phyloP scores from a whole-genome alignment of 2,797 vertebrate genomes.

The Hippocampus kuda region DNA sequence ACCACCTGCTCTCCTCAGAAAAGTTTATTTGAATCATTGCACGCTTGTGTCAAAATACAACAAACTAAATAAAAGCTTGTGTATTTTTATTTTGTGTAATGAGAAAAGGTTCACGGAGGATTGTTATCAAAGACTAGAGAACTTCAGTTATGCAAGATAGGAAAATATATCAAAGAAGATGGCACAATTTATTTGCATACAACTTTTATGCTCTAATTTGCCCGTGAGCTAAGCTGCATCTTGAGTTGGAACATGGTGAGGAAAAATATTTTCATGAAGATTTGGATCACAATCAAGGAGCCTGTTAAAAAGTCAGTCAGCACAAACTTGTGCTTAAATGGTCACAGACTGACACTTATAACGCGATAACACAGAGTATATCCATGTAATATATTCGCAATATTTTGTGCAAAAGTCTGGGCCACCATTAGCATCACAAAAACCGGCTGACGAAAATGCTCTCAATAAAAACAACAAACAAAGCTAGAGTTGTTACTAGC shows the following conservation, averaged over 20 bases:
- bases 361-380: not conserved
- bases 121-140: not conserved
- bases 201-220: not conserved
- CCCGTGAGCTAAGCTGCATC: not conserved
- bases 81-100: not conserved
- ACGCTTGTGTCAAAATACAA: not conserved
- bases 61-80: too few relatives aligned
- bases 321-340: not conserved
- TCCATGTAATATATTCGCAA: not conserved
- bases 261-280: not conserved
- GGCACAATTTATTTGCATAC: not conserved
- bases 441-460: too few relatives aligned
- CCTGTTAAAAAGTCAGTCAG: not conserved
- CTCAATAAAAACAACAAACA: too few relatives aligned
- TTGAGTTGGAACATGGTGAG: not conserved
- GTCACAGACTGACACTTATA: not conserved
- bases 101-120: not conserved
- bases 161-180: not conserved
- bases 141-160: not conserved
- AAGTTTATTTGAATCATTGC: not conserved
- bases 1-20: constrained; percentile 2
- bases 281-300: not conserved
- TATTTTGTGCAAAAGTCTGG: too few relatives aligned
- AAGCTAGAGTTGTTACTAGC: too few relatives aligned
- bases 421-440: too few relatives aligned